phyloP scores from a whole-genome alignment of 1,140 invertebrate species.

The Cylas formicarius region DNA sequence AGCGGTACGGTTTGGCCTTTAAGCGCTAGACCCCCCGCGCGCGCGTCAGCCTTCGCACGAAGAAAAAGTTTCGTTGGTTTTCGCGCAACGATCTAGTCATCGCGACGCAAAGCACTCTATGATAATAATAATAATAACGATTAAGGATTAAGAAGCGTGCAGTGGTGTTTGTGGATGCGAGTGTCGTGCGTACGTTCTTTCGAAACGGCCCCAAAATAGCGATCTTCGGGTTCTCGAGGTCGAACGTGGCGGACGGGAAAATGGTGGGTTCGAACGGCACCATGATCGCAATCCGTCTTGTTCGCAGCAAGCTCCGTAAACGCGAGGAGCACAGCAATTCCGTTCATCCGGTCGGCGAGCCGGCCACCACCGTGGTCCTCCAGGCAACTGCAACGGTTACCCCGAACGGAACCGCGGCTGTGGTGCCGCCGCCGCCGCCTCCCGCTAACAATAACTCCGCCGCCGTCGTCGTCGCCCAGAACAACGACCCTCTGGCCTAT shows the following conservation, averaged over 20 bases:
- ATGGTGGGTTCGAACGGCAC: constrained; percentile 76
- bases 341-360: constrained; percentile 47
- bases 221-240: constrained; percentile 38
- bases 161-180: constrained; percentile 5
- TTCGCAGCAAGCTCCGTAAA: constrained; percentile 79
- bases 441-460: no score
- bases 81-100: no score
- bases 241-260: constrained; percentile 39
- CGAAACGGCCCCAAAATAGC: constrained; percentile 37
- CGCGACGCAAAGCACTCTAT: no score
- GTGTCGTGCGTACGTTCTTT: background rate
- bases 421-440: constrained; percentile 23
- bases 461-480: constrained; percentile 25
- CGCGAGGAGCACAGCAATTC: constrained; percentile 65
- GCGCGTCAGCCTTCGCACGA: no score
- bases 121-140: no score
- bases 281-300: constrained; percentile 77
- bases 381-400: constrained; percentile 44
- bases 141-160: no score
- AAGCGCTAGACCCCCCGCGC: no score
- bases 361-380: constrained; percentile 50
- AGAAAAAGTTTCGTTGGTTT: no score
- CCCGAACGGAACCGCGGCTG: constrained; percentile 24
- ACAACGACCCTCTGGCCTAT: constrained; percentile 25
- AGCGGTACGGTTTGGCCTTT: no score